Evolutionary conservation across 2,113 vertebrate species (phyloP).

Genomic region (Nicator chloris): DNA sequence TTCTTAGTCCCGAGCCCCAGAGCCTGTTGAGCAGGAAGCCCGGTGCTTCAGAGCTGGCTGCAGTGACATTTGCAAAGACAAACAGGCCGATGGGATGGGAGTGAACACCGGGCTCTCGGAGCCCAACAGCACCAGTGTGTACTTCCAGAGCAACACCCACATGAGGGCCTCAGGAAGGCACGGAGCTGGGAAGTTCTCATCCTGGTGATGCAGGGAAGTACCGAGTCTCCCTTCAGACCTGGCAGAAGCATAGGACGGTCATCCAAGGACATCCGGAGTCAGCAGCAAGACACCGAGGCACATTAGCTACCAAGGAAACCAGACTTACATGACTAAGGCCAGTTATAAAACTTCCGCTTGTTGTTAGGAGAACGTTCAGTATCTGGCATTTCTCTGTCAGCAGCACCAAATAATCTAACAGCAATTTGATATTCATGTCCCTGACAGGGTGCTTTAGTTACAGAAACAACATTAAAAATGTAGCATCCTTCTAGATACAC

Average conservation of each 20-base stretch:
- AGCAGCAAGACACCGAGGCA: neutral
- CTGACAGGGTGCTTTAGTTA: neutral
- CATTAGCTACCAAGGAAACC: neutral
- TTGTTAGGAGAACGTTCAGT: neutral
- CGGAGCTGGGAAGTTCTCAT: neutral
- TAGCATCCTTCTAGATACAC: neutral
- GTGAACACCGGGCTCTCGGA: neutral
- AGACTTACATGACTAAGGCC: neutral
- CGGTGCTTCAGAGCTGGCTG: neutral
- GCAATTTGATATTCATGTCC: neutral
- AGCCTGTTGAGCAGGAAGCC: neutral
- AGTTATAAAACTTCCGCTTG: neutral
- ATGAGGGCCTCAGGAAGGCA: neutral
- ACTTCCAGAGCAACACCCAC: neutral
- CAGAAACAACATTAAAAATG: constrained; percentile 27
- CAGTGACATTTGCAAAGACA: neutral
- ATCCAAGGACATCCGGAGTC: constrained; percentile 39
- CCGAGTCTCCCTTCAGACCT: neutral
- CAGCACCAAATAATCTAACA: neutral
- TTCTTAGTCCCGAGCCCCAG: neutral
- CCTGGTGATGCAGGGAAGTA: neutral
- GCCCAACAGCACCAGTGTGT: neutral
- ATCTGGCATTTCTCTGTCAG: constrained; percentile 3
- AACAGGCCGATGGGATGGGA: fast-evolving
- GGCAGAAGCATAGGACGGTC: constrained; percentile 16